A percentile compares a stretch with the other conserved stretches of the same genome.
These are phyloP conservation scores for Equus przewalskii DNA, from an alignment of 2,113 vertebrate species.

Conservation along the genomic window DNA sequence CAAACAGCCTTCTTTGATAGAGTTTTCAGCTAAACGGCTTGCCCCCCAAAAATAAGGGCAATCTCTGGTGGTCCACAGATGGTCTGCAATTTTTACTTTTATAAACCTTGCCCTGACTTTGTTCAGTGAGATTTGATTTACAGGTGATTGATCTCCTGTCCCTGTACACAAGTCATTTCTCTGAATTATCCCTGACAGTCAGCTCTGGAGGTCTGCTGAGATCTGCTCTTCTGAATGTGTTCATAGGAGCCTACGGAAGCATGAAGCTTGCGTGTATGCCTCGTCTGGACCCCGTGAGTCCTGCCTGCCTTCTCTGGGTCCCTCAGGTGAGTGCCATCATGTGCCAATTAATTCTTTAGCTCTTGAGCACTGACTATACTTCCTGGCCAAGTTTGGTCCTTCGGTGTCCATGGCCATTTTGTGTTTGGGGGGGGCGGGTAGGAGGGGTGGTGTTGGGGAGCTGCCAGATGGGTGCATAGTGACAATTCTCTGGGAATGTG, in stretches of 20 bases:
- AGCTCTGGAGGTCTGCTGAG: background rate
- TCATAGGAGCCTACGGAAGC: background rate
- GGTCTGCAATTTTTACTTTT: background rate
- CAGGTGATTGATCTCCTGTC: background rate
- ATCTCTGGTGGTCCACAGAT: background rate
- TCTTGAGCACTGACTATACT: background rate
- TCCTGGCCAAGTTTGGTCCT: background rate
- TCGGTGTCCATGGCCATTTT: background rate
- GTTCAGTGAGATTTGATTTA: background rate
- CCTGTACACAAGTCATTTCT: no score
- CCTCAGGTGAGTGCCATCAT: background rate
- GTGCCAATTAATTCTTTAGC: background rate
- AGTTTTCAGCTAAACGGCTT: background rate
- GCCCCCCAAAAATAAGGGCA: background rate
- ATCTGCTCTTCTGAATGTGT: background rate
- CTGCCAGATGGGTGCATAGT: background rate
- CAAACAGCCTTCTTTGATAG: background rate
- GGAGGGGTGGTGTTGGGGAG: no score
- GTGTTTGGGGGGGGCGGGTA: no score
- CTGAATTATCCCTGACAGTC: background rate
- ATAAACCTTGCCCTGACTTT: background rate
- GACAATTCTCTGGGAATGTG: background rate
- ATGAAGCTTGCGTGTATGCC: accelerated
- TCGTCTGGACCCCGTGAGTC: background rate
- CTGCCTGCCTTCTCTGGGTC: background rate